Conservation (phyloP, 2,797 vertebrate genomes). For the Pelochelys cantorii region DNA sequence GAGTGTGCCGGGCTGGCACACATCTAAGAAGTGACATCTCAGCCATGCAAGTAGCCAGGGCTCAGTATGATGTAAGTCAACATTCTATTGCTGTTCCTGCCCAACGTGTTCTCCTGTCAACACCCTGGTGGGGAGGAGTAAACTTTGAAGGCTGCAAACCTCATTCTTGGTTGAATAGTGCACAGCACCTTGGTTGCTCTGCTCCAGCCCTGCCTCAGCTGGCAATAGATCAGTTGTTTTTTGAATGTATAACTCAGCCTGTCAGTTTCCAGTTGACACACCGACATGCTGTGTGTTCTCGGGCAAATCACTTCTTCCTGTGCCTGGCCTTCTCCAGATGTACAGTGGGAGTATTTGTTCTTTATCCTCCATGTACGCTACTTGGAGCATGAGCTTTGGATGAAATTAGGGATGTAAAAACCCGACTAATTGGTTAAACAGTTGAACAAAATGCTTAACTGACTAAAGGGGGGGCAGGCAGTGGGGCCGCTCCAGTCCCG, state of each 20-base stretch:
- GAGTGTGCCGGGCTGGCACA: neutral
- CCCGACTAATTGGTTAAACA: too few species aligned
- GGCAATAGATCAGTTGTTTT: neutral
- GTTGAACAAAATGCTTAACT: too few species aligned
- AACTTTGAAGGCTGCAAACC: neutral
- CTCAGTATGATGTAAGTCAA: neutral
- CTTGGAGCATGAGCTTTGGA: neutral
- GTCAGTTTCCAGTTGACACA: neutral
- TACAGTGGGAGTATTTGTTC: neutral
- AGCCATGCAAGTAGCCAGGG: neutral
- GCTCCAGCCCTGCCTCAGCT: neutral
- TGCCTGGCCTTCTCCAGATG: neutral
- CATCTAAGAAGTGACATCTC: neutral
- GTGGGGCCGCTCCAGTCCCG: too few species aligned
- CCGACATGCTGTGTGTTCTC: neutral
- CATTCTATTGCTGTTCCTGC: neutral
- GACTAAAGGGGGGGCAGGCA: too few species aligned
- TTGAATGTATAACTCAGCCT: neutral
- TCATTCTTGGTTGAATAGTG: neutral
- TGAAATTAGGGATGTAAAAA: neutral
- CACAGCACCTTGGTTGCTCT: neutral
- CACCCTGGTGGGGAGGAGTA: neutral
- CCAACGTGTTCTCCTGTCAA: neutral
- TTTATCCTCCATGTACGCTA: neutral
- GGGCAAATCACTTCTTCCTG: neutral